Evolutionary conservation across 2,113 vertebrate species (phyloP), one percentile per base, ranked within the genome.

Genomic region (Leucoraja erinaceus): DNA sequence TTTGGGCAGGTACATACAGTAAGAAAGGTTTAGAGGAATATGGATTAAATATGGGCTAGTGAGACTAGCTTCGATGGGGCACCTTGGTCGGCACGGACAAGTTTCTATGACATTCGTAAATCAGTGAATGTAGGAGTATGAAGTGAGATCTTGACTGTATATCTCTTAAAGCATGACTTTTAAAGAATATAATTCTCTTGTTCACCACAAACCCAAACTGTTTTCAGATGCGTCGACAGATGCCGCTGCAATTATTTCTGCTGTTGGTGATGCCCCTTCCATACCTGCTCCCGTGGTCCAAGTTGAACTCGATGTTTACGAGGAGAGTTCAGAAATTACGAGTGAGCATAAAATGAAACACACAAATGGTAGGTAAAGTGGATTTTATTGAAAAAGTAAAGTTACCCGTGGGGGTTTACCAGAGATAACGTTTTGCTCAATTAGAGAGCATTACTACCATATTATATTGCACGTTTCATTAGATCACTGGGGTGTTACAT

Each of bases 231-330:
- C 97, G 95, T 96, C 97, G 79, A 95, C 95, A 93, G 97, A 98
- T 94, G 98, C 96, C 18, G 97, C 97, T 94, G 98, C 98, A 94
- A 98, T 99, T 95, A 97, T 99, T 95, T 98, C 98, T n/a, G 97
- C 98, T 94, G 97, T 98, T 93, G 95, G 97, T 86, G 99, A 98
- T 59, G 96, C 97, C 8, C 84, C 95, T 61, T 97, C 97, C 0
- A 94, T 99, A 92, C 98, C 98, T 90, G 98, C 98, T 93, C 97
- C 97, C 0, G 96, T 93, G 38, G 96, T 97, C 93, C 96, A 97
- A 94, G 96, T 97, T 74, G 31, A 90, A 90, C 63, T n/a, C 7
- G 38, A 47, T 47, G 38, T 47, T n/a, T 28, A 63, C 12, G 54
- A 88, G 28, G 56, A 63, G 11, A 16, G 61, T 16, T n/a, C 86